A percentile compares a stretch with the other conserved stretches of the same genome.
Evolutionary conservation across 2,888 invertebrate species (phyloP).

Genomic region (Cheilosia scutellata): DNA sequence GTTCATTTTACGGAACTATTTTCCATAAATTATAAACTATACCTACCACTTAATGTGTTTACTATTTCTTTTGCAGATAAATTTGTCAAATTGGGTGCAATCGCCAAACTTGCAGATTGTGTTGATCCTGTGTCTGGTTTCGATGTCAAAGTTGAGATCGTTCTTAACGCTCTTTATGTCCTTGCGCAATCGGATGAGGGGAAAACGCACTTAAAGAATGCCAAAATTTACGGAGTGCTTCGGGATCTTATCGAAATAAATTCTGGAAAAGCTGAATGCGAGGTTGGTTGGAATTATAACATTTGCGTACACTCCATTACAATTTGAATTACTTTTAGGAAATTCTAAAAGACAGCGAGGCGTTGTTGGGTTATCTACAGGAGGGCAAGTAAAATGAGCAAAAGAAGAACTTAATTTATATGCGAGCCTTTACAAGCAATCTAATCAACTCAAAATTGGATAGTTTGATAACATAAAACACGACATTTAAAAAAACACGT

Average conservation of each 20-base stretch:
- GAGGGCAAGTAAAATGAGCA: not conserved
- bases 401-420: not conserved
- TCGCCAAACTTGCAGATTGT: constrained; percentile 70
- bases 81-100: constrained; percentile 76
- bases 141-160: constrained; percentile 76
- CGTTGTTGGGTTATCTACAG: constrained; percentile 25
- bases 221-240: constrained; percentile 56
- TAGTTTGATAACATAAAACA: not conserved
- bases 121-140: constrained; percentile 74
- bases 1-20: not conserved
- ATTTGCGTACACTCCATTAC: not conserved
- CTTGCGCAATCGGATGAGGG: constrained; percentile 73
- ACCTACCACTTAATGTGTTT: not conserved
- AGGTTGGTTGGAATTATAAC: constrained; percentile 47
- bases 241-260: constrained; percentile 45
- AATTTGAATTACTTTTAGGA: constrained; percentile 50
- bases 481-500: not conserved
- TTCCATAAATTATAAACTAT: not conserved
- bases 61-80: constrained; percentile 70
- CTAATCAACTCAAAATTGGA: not conserved
- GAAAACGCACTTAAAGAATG: constrained; percentile 21
- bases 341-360: constrained; percentile 54
- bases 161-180: constrained; percentile 76
- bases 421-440: not conserved
- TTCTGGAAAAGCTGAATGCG: constrained; percentile 73